Percentiles rank a stretch among this genome's conserved stretches.
Conservation (phyloP, 2,113 vertebrate genomes). For the Numida meleagris region DNA sequence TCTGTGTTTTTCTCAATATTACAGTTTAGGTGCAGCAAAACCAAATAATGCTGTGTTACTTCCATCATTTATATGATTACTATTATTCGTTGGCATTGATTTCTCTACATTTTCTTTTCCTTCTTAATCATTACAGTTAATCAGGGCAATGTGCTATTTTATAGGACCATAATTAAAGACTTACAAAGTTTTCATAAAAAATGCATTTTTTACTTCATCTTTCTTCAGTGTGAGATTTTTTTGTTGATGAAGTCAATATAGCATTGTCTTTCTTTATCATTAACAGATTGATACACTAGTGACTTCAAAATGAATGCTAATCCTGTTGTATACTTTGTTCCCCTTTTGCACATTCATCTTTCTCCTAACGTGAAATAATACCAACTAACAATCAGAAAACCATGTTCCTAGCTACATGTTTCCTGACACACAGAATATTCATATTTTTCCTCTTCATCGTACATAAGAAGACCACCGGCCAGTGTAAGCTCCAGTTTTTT, state of each 20-base stretch:
- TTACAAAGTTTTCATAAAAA: not conserved
- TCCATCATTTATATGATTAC: not conserved
- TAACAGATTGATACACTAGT: not conserved
- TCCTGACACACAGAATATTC: not conserved
- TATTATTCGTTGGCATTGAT: not conserved
- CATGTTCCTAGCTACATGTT: not conserved
- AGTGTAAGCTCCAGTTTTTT: not conserved
- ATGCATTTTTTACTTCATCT: not conserved
- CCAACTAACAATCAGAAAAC: not conserved
- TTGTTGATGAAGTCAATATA: not conserved
- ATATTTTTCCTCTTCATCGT: not conserved
- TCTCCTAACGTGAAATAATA: not conserved
- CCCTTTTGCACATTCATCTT: not conserved
- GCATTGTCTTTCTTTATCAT: not conserved
- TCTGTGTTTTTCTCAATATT: not conserved
- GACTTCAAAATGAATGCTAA: conserved; percentile 1
- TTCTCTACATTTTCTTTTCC: not conserved
- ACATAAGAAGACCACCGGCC: not conserved
- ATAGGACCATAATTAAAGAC: not conserved
- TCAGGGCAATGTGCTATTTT: not conserved
- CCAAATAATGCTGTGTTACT: not conserved
- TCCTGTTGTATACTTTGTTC: not conserved
- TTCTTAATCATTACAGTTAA: not conserved
- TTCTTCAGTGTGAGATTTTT: not conserved
- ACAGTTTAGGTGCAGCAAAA: not conserved